Evolutionary conservation across 2,888 invertebrate genomes (phyloP).

Genomic region (Drosophila formosana): DNA sequence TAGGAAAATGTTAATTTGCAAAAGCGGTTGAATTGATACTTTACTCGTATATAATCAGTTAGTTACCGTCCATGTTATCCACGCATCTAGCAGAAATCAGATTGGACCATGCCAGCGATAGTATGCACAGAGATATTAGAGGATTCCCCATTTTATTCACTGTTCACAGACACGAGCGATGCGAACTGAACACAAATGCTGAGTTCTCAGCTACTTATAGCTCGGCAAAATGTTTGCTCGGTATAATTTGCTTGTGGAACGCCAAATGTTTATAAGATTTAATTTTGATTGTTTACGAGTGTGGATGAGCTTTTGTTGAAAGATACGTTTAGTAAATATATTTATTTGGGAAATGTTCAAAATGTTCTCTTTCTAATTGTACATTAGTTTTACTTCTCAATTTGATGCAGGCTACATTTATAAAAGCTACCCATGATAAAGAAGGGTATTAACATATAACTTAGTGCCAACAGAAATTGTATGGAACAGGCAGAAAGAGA

Average conservation of each 20-base stretch:
- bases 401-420: too few species aligned
- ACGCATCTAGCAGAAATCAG: background rate
- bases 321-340: too few species aligned
- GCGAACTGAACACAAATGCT: background rate
- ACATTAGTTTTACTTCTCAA: too few species aligned
- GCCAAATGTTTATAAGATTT: too few species aligned
- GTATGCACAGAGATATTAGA: background rate
- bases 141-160: conserved; percentile 1
- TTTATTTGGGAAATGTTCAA: background rate
- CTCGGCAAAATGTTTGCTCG: conserved; percentile 1
- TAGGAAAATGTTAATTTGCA: too few species aligned
- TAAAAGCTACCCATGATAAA: too few species aligned
- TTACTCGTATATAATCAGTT: background rate
- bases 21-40: background rate
- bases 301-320: too few species aligned
- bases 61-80: background rate
- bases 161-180: background rate
- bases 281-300: too few species aligned
- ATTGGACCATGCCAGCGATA: background rate
- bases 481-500: too few species aligned
- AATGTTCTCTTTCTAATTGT: too few species aligned
- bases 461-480: too few species aligned
- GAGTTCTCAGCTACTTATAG: conserved; percentile 3
- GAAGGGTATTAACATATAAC: too few species aligned
- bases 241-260: background rate